Evolutionary conservation across 1,140 invertebrate species (phyloP), one percentile per base, ranked within the genome.

Genomic region (Drosophila malerkotliana): DNA sequence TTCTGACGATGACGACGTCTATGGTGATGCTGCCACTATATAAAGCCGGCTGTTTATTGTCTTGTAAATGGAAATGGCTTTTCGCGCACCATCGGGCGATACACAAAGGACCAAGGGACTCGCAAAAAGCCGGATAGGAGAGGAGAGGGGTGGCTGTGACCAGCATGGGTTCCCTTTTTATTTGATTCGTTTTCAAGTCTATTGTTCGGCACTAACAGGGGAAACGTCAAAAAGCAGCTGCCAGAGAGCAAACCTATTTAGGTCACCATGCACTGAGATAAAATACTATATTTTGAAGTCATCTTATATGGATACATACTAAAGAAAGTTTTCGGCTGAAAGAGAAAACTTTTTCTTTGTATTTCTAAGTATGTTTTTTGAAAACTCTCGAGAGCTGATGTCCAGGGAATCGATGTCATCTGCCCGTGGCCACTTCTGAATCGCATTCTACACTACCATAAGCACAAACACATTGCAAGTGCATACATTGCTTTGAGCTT

Each of bases 1-100:
- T 26, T 37, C 9, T 64, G 47, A 49, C 30, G 47, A 51, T 34
- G 10, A 15, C 62, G 45, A 62, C 47, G 62, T 48, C n/a, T 26
- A 21, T 14, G 24, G 14, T 47, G 66, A 55, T 66, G 63, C 66
- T 55, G 15, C 26, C 61, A 55, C 39, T 15, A 34, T 44, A 67
- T 47, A 66, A 71, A 75, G 64, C 60, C 61, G 45, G 61, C 66
- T 87, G 82, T 76, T 73, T 85, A 80, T 72, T 74, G 56, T 75
- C 63, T 87, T 85, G 73, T 74, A 78, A 80, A 78, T 87, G 73
- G 64, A 85, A 87, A 87, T 81, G 71, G 77, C 78, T 78, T 81
- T 84, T 77, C 61, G 73, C 61, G 82, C 82, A 81, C 82, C 79
- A 84, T 78, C 78, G 52, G 59, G 41, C 34, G 56, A 45, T 48